Percentiles rank a stretch among this genome's conserved stretches.
Conservation (phyloP, 2,797 vertebrate species). For the Aulostomus chinensis region DNA sequence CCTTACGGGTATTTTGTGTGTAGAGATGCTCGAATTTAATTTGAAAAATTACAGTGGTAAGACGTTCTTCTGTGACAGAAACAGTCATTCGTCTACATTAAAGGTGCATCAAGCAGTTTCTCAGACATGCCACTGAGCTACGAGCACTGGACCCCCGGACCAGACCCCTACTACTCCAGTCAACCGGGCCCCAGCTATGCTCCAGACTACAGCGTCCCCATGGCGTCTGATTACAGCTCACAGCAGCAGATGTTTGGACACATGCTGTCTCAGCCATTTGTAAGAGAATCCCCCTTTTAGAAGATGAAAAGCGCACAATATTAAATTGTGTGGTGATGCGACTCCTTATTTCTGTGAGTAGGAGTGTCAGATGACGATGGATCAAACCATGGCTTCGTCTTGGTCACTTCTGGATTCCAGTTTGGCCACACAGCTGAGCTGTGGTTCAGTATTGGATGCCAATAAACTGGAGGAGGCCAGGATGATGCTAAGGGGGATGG, state of each 20-base stretch:
- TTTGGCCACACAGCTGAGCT: constrained; percentile 40
- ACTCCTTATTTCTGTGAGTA: constrained; percentile 2
- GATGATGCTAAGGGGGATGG: constrained; percentile 77
- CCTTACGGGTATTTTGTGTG: not conserved
- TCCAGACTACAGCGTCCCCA: constrained; percentile 34
- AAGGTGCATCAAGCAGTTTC: constrained; percentile 72
- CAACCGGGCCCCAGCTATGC: constrained; percentile 39
- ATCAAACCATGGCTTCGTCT: constrained; percentile 38
- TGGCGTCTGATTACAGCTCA: constrained; percentile 51
- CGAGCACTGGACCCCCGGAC: constrained; percentile 54
- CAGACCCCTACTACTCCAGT: constrained; percentile 52
- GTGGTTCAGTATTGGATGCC: constrained; percentile 58
- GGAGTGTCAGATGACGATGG: constrained; percentile 53
- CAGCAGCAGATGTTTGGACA: constrained; percentile 55
- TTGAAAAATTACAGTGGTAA: not conserved
- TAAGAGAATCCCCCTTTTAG: constrained; percentile 45
- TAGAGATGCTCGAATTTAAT: too few relatives aligned
- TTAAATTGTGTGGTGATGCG: not conserved
- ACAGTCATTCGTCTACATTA: not conserved
- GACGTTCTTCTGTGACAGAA: not conserved
- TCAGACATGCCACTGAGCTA: constrained; percentile 77
- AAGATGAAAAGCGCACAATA: not conserved
- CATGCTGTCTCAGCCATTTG: constrained; percentile 63
- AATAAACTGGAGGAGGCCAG: constrained; percentile 82
- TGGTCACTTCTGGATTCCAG: constrained; percentile 50